phyloP scores from a whole-genome alignment of 2,888 invertebrate genomes.

The Aphidoletes aphidimyza region DNA sequence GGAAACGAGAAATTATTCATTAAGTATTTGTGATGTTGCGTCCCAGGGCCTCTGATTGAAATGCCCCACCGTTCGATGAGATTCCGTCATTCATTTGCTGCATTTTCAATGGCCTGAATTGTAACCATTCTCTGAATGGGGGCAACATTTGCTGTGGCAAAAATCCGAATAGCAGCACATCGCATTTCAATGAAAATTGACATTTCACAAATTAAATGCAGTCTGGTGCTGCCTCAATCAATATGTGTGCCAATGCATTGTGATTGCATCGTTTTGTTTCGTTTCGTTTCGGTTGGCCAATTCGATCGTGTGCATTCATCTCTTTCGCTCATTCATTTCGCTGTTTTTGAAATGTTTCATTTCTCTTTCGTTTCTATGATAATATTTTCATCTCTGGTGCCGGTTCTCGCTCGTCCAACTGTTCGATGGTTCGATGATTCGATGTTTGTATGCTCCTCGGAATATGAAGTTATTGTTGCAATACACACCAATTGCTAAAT shows the following conservation, averaged over 20 bases:
- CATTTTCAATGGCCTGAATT: no score
- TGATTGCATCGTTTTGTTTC: constrained; percentile 1
- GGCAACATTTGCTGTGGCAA: not conserved
- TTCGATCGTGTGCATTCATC: not conserved
- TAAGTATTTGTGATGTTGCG: not conserved
- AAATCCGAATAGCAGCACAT: constrained; percentile 4
- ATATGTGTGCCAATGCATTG: constrained; percentile 23
- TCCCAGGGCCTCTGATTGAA: not conserved
- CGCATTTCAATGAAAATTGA: constrained; percentile 27
- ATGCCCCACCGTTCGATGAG: no score
- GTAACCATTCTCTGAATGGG: no score
- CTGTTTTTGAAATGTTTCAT: no score
- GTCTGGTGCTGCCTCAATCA: constrained; percentile 41
- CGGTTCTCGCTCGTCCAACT: no score
- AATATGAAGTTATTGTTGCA: not conserved
- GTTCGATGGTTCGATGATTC: no score
- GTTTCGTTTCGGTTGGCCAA: not conserved
- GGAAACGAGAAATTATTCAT: not conserved
- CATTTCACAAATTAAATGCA: constrained; percentile 49
- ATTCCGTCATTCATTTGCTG: no score
- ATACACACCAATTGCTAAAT: not conserved
- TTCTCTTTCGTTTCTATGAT: no score
- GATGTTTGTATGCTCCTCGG: no score
- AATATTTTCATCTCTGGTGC: no score
- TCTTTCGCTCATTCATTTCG: not conserved